Evolutionary conservation across 2,797 vertebrate species (phyloP), one percentile per base, ranked within the genome.

Genomic region (Phrynocephalus forsythii): DNA sequence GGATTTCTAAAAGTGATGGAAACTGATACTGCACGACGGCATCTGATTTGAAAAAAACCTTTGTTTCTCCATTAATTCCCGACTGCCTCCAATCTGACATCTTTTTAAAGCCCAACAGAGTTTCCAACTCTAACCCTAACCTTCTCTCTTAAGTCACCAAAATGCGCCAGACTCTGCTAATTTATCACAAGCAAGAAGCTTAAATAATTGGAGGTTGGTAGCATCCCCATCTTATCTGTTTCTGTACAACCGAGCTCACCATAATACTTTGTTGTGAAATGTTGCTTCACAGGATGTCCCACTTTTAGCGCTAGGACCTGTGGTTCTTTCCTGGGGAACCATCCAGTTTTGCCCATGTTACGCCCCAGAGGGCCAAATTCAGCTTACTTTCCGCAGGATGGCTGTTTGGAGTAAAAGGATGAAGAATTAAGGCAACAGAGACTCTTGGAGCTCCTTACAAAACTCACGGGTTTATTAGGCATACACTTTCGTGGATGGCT

Each of bases 151-250:
- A 93, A 95, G 92, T 91, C 89, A 94, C 83, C 91, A 93, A 87
- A 95, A 90, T 86, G 2, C 87, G 87, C 86, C 85, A 38, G 93
- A 90, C 52, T 24, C 87, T 79, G 73, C 91, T 92, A 24, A 22
- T 72, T 88, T 87, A 3, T 86, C 75, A 87, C 92, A 92, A 81
- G 71, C 75, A 93, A 93, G 92, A 56, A 94, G 89, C 92, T 94
- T 92, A 30, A 88, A 92, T 94, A 84, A 72, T 83, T 95, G 89
- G 94, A 95, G 95, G 96, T 96, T 68, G 91, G 95, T 94, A 30
- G 66, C 33, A 28, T 84, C 90, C 90, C n/a, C 3, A 73, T 22
- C 86, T 56, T n/a, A 6, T 44, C 18, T 26, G 1, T n/a, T 7
- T 20, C 8, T 33, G 33, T 52, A 9, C 48, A 56, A 50, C 13